Percentiles rank a stretch among this genome's conserved stretches.
These are phyloP conservation scores for Ptychoptera contaminata DNA, from an alignment of 2,888 invertebrate genomes.

Conservation along the genomic window DNA sequence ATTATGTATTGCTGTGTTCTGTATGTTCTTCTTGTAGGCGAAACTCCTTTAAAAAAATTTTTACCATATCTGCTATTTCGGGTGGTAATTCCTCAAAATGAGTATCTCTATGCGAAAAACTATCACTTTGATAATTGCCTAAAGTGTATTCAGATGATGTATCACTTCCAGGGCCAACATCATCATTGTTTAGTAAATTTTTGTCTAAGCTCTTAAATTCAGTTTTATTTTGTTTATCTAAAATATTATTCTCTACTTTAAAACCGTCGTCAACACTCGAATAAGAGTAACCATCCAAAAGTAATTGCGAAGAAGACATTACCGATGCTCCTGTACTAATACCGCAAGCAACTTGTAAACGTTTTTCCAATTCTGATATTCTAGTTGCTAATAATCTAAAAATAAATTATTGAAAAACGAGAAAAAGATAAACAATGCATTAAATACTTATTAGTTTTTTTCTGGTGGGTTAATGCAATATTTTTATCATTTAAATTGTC, in stretches of 20 bases:
- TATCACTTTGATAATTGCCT: slow-evolving; percentile 3
- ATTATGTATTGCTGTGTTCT: too few species aligned
- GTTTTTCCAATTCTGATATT: slow-evolving; percentile 67
- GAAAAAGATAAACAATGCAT: neutral
- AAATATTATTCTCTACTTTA: slow-evolving; percentile 21
- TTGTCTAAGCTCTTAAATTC: slow-evolving; percentile 21
- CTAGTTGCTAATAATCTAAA: slow-evolving; percentile 51
- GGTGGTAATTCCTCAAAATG: slow-evolving; percentile 37
- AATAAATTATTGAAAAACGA: neutral
- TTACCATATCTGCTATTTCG: slow-evolving; percentile 43
- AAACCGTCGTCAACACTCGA: slow-evolving; percentile 31
- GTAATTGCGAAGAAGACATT: slow-evolving; percentile 39
- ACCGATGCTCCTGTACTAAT: slow-evolving; percentile 29
- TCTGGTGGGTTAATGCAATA: slow-evolving; percentile 66
- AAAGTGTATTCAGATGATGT: slow-evolving; percentile 27
- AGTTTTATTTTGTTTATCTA: slow-evolving; percentile 31
- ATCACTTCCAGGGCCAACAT: slow-evolving; percentile 16
- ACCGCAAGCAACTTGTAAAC: slow-evolving; percentile 46
- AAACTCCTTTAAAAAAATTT: slow-evolving; percentile 34
- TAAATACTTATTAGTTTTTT: slow-evolving; percentile 66
- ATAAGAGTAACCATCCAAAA: slow-evolving; percentile 44
- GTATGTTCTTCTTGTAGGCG: too few species aligned
- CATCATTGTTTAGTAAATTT: slow-evolving; percentile 14
- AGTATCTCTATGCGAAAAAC: slow-evolving; percentile 8
- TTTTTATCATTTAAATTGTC: slow-evolving; percentile 78